These are phyloP conservation scores for Lepus europaeus DNA, from an alignment of 2,113 vertebrate species.

Conservation along the genomic window DNA sequence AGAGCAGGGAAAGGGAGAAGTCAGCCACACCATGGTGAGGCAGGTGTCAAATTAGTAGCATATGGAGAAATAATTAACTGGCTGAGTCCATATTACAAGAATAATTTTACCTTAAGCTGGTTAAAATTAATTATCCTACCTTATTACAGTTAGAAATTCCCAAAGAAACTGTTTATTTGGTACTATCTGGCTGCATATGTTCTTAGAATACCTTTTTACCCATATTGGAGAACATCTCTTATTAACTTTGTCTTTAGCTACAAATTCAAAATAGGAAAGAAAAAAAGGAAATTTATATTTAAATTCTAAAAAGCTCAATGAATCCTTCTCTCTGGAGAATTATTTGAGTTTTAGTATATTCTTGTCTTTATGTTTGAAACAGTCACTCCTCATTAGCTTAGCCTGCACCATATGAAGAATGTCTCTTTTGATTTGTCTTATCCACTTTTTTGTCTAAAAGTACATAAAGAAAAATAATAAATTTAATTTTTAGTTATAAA, in stretches of 20 bases:
- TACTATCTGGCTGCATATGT: neutral
- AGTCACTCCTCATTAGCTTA: neutral
- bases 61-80: conserved; percentile 59
- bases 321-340: neutral
- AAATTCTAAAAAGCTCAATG: neutral
- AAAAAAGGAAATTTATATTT: neutral
- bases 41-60: neutral
- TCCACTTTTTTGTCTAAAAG: neutral
- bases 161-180: conserved; percentile 39
- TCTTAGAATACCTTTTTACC: neutral
- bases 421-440: neutral
- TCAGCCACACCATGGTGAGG: neutral
- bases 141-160: conserved; percentile 45
- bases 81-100: neutral
- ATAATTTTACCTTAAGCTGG: conserved; percentile 45
- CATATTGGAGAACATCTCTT: neutral
- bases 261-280: neutral
- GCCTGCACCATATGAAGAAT: neutral
- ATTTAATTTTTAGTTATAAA: neutral
- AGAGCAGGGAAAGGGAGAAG: neutral
- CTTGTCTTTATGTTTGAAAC: neutral
- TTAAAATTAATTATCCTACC: conserved; percentile 66
- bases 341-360: neutral
- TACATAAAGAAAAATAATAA: neutral
- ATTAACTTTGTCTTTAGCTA: neutral